Evolutionary conservation across 2,888 invertebrate genomes (phyloP).

Genomic region (Biston stratarius): DNA sequence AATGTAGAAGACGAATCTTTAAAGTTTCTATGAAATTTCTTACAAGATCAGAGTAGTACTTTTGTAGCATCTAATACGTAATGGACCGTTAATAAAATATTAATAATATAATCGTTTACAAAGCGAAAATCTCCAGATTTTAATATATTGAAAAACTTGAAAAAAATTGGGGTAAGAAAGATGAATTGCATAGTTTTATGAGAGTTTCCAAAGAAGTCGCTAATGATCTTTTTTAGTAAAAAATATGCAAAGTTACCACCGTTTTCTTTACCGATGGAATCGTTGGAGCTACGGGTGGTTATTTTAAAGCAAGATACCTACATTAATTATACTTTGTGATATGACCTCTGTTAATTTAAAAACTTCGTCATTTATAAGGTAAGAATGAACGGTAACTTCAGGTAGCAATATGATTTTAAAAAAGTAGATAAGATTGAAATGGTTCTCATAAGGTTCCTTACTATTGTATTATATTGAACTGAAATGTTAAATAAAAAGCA

Average conservation of each 20-base stretch:
- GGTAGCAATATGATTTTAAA: too few relatives aligned
- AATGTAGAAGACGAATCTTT: conserved; percentile 16
- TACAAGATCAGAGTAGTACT: conserved; percentile 2
- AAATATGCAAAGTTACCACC: conserved; percentile 18
- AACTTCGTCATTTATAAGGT: too few relatives aligned
- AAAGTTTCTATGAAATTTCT: conserved; percentile 13
- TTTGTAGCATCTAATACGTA: conserved; percentile 7
- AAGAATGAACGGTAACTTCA: too few relatives aligned
- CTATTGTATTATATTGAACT: too few relatives aligned
- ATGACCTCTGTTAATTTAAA: too few relatives aligned
- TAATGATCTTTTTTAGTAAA: not conserved
- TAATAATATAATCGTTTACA: conserved; percentile 15
- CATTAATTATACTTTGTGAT: too few relatives aligned
- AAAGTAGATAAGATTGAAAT: too few relatives aligned
- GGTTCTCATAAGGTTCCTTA: too few relatives aligned
- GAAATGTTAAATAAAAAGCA: too few relatives aligned
- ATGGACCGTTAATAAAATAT: conserved; percentile 20
- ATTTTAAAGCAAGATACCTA: too few relatives aligned
- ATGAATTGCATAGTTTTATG: conserved; percentile 9
- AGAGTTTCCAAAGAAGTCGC: not conserved
- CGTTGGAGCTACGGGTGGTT: too few relatives aligned
- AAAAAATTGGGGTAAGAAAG: conserved; percentile 9
- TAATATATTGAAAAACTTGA: conserved; percentile 25
- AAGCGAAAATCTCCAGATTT: conserved; percentile 2
- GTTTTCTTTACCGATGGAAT: not conserved